Percentiles rank a stretch among this genome's conserved stretches.
These are phyloP conservation scores for Rhamnusium bicolor DNA, from an alignment of 2,888 invertebrate genomes.

Conservation along the genomic window DNA sequence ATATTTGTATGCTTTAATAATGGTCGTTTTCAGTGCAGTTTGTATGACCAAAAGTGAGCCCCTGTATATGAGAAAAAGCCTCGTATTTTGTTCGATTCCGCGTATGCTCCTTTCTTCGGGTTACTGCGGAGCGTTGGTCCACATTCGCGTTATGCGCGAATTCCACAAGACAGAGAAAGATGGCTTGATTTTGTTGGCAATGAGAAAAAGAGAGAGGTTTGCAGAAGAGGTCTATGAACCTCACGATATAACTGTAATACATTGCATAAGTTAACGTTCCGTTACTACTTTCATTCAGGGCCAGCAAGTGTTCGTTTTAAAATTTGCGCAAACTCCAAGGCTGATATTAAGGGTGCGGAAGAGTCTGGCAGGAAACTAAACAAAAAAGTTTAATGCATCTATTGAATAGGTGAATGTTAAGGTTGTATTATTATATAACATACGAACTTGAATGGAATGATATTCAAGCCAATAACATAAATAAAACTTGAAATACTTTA, in stretches of 20 bases:
- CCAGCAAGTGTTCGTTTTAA: conserved; percentile 49
- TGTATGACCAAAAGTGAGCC: conserved; percentile 8
- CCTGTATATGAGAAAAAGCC: conserved; percentile 20
- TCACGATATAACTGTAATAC: conserved; percentile 62
- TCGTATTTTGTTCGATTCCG: conserved; percentile 57
- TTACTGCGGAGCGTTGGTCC: conserved; percentile 64
- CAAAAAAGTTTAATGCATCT: conserved; percentile 4
- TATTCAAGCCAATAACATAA: neutral
- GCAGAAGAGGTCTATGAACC: conserved; percentile 60
- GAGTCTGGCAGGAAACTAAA: neutral
- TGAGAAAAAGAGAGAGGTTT: conserved; percentile 50
- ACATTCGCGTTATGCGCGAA: conserved; percentile 59
- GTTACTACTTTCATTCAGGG: conserved; percentile 64
- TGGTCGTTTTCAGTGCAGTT: neutral
- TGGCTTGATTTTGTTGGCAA: conserved; percentile 17
- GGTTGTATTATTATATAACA: neutral
- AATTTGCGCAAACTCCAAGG: conserved; percentile 35
- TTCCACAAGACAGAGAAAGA: conserved; percentile 53
- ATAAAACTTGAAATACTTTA: no score
- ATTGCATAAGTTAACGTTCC: conserved; percentile 64
- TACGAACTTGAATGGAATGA: neutral
- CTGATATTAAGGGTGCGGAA: conserved; percentile 25
- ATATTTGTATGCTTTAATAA: neutral
- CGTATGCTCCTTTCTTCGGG: conserved; percentile 66
- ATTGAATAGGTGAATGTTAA: neutral